A percentile compares a stretch with the other conserved stretches of the same genome.
Evolutionary conservation across 2,888 invertebrate genomes (phyloP).

Genomic region (Ryuthela nishihirai): DNA sequence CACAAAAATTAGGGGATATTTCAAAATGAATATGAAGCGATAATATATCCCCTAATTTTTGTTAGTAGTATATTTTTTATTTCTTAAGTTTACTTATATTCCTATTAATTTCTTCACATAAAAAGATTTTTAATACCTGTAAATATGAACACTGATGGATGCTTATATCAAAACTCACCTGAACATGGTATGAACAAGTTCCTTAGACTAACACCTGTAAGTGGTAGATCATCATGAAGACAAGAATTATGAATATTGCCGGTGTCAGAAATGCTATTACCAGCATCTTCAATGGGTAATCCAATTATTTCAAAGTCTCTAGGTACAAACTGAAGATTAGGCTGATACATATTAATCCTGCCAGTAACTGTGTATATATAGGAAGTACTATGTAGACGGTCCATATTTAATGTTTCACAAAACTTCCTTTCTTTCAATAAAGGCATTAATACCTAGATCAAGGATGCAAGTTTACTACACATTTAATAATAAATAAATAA

Average conservation of each 20-base stretch:
- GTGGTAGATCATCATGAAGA: constrained; percentile 8
- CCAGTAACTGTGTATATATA: constrained; percentile 57
- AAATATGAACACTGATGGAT: no score
- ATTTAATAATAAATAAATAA: background rate
- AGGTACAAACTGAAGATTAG: constrained; percentile 88
- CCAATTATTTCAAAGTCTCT: constrained; percentile 73
- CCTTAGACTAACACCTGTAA: constrained; percentile 48
- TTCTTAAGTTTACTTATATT: no score
- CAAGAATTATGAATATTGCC: background rate
- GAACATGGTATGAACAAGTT: constrained; percentile 50
- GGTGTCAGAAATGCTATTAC: background rate
- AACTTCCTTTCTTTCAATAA: constrained; percentile 47
- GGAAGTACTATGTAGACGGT: constrained; percentile 46
- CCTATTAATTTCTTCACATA: no score
- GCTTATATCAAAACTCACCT: constrained; percentile 48
- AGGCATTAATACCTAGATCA: constrained; percentile 49
- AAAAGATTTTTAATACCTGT: no score
- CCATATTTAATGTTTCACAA: constrained; percentile 44
- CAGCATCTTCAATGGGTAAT: constrained; percentile 44
- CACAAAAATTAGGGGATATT: no score
- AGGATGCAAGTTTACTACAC: no score
- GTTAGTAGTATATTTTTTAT: no score
- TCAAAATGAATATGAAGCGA: no score
- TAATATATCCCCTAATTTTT: no score
- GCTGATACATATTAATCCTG: constrained; percentile 84